A percentile compares a stretch with the other conserved stretches of the same genome.
These are phyloP conservation scores for Mesocentrotus franciscanus DNA, from an alignment of 53 echinoderm and acorn worm genomes.

Conservation along the genomic window DNA sequence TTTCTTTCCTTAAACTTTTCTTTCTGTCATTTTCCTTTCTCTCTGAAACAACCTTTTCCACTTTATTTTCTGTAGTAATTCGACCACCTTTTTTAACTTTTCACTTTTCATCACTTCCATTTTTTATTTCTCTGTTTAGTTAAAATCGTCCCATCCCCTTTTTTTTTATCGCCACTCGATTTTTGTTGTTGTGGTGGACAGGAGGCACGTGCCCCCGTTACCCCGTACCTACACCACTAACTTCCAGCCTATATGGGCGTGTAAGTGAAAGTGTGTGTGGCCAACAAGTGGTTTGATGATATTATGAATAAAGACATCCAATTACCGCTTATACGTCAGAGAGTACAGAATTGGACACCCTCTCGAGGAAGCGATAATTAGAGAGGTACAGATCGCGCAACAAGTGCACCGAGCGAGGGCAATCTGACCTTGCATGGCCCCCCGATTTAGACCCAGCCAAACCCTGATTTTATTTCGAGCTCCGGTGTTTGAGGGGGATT, in stretches of 20 bases:
- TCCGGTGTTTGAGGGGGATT: too few relatives aligned
- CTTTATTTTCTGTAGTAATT: too few relatives aligned
- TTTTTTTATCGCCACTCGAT: too few relatives aligned
- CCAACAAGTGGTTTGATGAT: slow-evolving; percentile 26
- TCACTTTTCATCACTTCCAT: too few relatives aligned
- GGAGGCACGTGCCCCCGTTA: too few relatives aligned
- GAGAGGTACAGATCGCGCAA: slow-evolving; percentile 5
- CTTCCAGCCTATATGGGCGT: neutral
- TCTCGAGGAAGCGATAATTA: neutral
- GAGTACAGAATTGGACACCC: slow-evolving; percentile 17
- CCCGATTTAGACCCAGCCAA: slow-evolving; percentile 27
- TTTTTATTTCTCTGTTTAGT: too few relatives aligned
- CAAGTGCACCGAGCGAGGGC: slow-evolving; percentile 29
- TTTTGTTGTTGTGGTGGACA: too few relatives aligned
- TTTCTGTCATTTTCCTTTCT: too few relatives aligned
- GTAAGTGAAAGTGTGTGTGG: neutral
- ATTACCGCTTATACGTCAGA: slow-evolving; percentile 49
- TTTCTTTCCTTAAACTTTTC: neutral
- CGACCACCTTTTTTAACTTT: too few relatives aligned
- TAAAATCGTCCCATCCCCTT: too few relatives aligned
- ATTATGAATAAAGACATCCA: slow-evolving; percentile 39
- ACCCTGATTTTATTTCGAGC: slow-evolving; percentile 49
- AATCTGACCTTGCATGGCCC: neutral
- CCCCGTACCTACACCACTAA: neutral
- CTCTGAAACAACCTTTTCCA: too few relatives aligned